A percentile compares a stretch with the other conserved stretches of the same genome.
These are phyloP conservation scores for Agrenia bidenticulata DNA, from an alignment of 2,888 invertebrate genomes.

Conservation along the genomic window DNA sequence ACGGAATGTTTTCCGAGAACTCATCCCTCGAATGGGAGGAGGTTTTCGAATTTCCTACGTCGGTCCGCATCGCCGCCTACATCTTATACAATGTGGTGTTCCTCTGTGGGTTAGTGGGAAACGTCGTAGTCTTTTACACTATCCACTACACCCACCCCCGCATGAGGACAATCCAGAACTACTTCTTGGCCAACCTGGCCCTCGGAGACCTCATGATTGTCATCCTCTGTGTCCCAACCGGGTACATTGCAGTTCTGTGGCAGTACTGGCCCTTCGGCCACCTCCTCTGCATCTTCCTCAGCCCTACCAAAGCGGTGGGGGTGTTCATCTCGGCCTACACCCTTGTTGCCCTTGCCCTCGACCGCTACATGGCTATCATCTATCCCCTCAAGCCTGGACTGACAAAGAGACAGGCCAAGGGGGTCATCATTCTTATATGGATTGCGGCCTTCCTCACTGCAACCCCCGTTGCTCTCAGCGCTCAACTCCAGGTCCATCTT, in stretches of 20 bases:
- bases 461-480: conserved; percentile 73
- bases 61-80: no score
- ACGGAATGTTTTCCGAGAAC: no score
- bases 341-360: conserved; percentile 83
- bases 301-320: conserved; percentile 44
- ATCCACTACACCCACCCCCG: no score
- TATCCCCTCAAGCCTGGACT: conserved; percentile 75
- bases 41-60: no score
- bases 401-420: conserved; percentile 69
- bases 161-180: no score
- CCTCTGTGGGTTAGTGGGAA: no score
- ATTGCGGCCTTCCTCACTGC: conserved; percentile 69
- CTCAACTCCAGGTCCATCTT: conserved; percentile 54
- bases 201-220: conserved; percentile 87
- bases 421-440: conserved; percentile 73
- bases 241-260: conserved; percentile 72
- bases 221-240: conserved; percentile 84
- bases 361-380: conserved; percentile 85
- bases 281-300: conserved; percentile 69
- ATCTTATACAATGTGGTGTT: no score
- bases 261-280: conserved; percentile 87
- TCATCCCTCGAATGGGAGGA: no score
- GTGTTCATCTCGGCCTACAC: conserved; percentile 78
- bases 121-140: no score
- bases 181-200: no score